phyloP scores from a whole-genome alignment of 2,888 invertebrate genomes.

The Drosophila macrospina region DNA sequence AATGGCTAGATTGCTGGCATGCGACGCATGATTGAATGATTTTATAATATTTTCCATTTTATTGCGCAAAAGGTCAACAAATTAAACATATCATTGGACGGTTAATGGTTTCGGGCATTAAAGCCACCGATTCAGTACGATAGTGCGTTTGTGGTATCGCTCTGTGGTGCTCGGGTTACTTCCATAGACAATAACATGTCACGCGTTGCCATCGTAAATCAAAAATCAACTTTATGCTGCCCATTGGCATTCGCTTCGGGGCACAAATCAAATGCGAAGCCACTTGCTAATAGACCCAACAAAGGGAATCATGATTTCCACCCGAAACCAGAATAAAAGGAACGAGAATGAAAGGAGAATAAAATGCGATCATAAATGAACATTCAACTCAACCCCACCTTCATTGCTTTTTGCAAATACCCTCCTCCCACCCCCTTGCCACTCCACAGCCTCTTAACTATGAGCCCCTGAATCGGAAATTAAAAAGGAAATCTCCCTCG shows the following conservation, averaged over 20 bases:
- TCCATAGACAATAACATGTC: slow-evolving; percentile 67
- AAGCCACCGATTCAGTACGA: slow-evolving; percentile 13
- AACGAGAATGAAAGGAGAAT: background rate
- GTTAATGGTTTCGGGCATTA: slow-evolving; percentile 14
- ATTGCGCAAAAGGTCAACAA: slow-evolving; percentile 61
- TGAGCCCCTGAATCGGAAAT: slow-evolving; percentile 63
- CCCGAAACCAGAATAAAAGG: background rate
- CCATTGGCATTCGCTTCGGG: slow-evolving; percentile 35
- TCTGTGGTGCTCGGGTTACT: background rate
- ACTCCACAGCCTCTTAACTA: too few species aligned
- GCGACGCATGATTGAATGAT: slow-evolving; percentile 71
- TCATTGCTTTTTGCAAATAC: background rate
- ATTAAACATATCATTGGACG: slow-evolving; percentile 49
- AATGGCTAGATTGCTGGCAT: slow-evolving; percentile 41
- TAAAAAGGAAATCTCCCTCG: slow-evolving; percentile 63
- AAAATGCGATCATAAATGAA: slow-evolving; percentile 49
- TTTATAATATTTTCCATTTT: slow-evolving; percentile 72
- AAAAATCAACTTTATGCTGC: slow-evolving; percentile 62
- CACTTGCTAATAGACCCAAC: slow-evolving; percentile 46
- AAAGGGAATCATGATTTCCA: slow-evolving; percentile 24
- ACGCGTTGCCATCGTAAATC: slow-evolving; percentile 66
- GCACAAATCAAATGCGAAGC: slow-evolving; percentile 7
- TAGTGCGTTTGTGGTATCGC: background rate
- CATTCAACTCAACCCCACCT: background rate
- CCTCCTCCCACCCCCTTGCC: background rate